Percentiles rank a stretch among this genome's conserved stretches.
These are phyloP conservation scores for Dynastes grantii DNA, from an alignment of 2,888 invertebrate species.

Conservation along the genomic window DNA sequence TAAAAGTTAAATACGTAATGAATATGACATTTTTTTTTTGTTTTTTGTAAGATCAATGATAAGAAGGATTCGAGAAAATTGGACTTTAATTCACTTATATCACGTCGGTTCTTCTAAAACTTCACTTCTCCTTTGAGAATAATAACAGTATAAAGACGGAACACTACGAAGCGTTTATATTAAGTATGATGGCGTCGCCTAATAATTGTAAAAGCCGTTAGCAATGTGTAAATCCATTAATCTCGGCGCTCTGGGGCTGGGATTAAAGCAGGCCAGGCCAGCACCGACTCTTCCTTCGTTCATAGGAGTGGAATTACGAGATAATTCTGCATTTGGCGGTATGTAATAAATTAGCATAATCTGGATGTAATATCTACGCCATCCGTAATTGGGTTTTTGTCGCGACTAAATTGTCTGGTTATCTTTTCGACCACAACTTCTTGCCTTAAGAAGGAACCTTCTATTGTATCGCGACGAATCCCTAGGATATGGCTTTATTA, in stretches of 20 bases:
- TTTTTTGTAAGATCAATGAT: too few relatives aligned
- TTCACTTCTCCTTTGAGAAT: too few relatives aligned
- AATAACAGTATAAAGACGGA: too few relatives aligned
- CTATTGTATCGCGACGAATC: too few relatives aligned
- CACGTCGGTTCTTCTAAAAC: too few relatives aligned
- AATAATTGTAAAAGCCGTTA: constrained; percentile 19
- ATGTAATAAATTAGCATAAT: constrained; percentile 34
- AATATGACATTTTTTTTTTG: too few relatives aligned
- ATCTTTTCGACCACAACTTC: constrained; percentile 23
- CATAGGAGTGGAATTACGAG: constrained; percentile 16
- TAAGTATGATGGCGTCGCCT: not conserved
- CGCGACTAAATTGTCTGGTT: constrained; percentile 17
- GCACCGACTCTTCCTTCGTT: not conserved
- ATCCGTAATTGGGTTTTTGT: constrained; percentile 31
- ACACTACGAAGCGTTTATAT: too few relatives aligned
- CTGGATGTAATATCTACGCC: constrained; percentile 29
- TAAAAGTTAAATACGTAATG: too few relatives aligned
- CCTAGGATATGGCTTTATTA: too few relatives aligned
- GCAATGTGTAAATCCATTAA: constrained; percentile 34
- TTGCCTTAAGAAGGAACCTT: not conserved
- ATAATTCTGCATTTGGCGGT: constrained; percentile 32
- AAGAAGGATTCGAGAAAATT: too few relatives aligned
- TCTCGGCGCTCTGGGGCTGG: not conserved
- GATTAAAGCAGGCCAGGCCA: not conserved
- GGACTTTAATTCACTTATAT: too few relatives aligned